Evolutionary conservation across 2,888 invertebrate genomes (phyloP), one percentile per base, ranked within the genome.

Genomic region (Drosophila histrio): DNA sequence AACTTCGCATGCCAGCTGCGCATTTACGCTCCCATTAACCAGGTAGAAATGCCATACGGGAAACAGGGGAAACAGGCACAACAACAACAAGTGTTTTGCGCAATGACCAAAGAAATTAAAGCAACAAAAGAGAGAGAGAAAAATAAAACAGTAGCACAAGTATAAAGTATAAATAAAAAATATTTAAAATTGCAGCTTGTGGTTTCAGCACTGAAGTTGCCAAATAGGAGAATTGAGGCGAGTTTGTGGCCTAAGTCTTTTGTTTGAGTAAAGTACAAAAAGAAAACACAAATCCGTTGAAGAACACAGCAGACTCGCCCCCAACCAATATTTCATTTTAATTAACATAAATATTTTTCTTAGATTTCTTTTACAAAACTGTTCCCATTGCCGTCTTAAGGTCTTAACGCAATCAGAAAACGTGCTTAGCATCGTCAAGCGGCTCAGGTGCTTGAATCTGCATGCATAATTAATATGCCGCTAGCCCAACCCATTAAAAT

Each of bases 21-120:
- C 85, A 87, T 87, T 83, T 83, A 83, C 82, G 82, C 82, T 83
- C 82, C 82, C 82, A 83, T 83, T 83, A 83, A 76, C 87, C 79
- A 79, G 73, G 59, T 69, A 76, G 73, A 79, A 87, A 79, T 61
- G 73, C 64, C 46, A 44, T 22, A 64, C 24, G 60, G 64, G 54
- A 52, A 71, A 58, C 34, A 36, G 53, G 64, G 65, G 44, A 47
- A 46, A 58, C 36, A 50, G 19, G 30, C 56, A 41, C 49, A 56
- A 44, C 38, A 47, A 47, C 43, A 86, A 61, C 80, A 84, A 81
- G 81, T 87, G 77, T 46, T 77, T 81, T 83, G 87, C 84, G 77
- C 87, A 81, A 86, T 72, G 71, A 59, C 71, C 66, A 86, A 68
- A 64, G 83, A 86, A 86, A 79, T 77, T 74, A 65, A 38, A 43